Conservation (phyloP, 2,113 vertebrate genomes). For the Tachysurus vachellii region DNA sequence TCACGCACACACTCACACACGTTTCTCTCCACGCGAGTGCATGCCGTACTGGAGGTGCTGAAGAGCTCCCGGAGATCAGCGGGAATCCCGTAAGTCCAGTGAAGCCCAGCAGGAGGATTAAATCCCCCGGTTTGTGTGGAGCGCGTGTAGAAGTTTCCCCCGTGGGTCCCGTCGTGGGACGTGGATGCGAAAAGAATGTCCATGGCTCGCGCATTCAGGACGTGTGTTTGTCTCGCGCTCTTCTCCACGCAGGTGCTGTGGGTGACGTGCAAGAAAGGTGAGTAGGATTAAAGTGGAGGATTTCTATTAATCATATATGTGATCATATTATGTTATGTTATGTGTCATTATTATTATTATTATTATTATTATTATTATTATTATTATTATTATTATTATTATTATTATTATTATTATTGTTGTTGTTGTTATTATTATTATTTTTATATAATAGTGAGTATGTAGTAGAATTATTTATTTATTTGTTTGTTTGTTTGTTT, state of each 20-base stretch:
- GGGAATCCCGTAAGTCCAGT: background rate
- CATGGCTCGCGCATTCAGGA: conserved; percentile 57
- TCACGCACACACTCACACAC: background rate
- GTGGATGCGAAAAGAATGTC: conserved; percentile 59
- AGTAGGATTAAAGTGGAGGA: conserved; percentile 48
- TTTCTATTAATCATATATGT: background rate
- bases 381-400: background rate
- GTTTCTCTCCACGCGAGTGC: too few species aligned
- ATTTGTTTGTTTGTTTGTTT: background rate
- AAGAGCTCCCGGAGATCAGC: background rate
- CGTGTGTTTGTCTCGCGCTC: conserved; percentile 63
- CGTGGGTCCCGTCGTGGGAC: background rate
- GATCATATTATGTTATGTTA: too few species aligned
- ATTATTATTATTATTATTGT: background rate
- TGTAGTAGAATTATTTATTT: background rate
- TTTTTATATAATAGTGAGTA: background rate
- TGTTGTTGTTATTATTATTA: background rate
- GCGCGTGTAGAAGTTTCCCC: background rate
- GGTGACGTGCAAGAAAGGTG: conserved; percentile 67
- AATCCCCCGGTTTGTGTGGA: background rate
- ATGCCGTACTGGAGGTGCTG: background rate
- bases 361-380: too few species aligned
- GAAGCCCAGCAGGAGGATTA: conserved; percentile 18
- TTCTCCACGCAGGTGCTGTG: conserved; percentile 65
- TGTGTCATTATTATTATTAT: too few species aligned